Evolutionary conservation across 1,140 invertebrate genomes (phyloP), one percentile per base, ranked within the genome.

Genomic region (Drosophila orosa): DNA sequence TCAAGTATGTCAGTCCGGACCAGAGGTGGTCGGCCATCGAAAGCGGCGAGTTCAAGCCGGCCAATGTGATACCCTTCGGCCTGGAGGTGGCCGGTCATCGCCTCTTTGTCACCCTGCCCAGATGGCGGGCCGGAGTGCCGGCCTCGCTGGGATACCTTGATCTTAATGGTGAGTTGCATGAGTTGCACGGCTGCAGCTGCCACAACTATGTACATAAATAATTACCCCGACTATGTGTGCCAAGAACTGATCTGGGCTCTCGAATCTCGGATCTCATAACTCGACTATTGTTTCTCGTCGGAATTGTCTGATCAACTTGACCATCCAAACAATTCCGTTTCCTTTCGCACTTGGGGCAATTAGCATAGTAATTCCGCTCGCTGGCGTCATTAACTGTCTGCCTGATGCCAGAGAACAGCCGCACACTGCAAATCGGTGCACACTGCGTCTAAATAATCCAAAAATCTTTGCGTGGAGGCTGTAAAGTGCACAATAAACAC

Each of bases 61-160:
- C 95, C 63, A 95, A 96, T 85, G 95, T 95, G 73, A 92, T 96
- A 40, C 95, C 95, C 0, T 93, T 96, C 67, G 95, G 95, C 1
- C 68, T 96, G 39, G 95, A 96, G 78, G 94, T 96, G 2, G 93
- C 93, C 54, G 93, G 92, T 24, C 93, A 94, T 39, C 93, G 94
- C 37, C 81, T 96, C 54, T 96, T 96, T 75, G 87, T 96, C 13
- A 95, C 95, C 0, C 93, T 96, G 7, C 96, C 96, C 12, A 93
- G 95, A 74, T 96, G 96, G 96, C 94, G 94, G 76, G 80, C 91
- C 25, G 96, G 96, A 24, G 95, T 96, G 8, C 94, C 95, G 2
- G 94, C 95, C 31, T 95, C 95, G 71, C 93, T 97, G 68, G 95
- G 95, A 86, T 96, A 96, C 82, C 94, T 96, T 65, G 93, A 94